These are phyloP conservation scores for Chlorospingus semifuscus DNA, from an alignment of 2,797 vertebrate genomes.

Conservation along the genomic window DNA sequence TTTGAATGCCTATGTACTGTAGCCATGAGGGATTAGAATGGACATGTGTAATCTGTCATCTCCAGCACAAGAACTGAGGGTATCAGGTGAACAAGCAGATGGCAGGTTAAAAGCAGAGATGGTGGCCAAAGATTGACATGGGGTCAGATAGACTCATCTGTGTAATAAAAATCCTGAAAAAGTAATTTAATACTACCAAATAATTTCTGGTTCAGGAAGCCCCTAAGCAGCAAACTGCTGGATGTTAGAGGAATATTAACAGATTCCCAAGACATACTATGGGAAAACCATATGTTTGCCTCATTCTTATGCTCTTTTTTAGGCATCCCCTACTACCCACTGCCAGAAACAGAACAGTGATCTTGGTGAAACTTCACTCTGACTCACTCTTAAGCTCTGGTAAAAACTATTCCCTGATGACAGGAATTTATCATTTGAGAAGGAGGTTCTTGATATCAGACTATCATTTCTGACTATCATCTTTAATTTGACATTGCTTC, in stretches of 20 bases:
- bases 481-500: slow-evolving; percentile 1
- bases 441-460: background rate
- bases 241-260: background rate
- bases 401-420: background rate
- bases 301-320: background rate
- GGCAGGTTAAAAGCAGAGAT: background rate
- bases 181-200: background rate
- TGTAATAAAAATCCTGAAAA: background rate
- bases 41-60: background rate
- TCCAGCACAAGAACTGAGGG: background rate
- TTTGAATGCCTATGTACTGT: background rate
- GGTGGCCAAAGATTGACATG: background rate
- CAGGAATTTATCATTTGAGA: background rate
- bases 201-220: background rate
- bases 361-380: background rate
- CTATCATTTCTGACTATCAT: slow-evolving; percentile 1
- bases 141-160: background rate
- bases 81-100: background rate
- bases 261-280: background rate
- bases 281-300: background rate
- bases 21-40: background rate
- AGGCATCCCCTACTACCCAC: background rate
- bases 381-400: background rate
- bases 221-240: background rate
- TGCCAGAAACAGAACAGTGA: background rate